Evolutionary conservation across 2,888 invertebrate species (phyloP).

Genomic region (Dicyrtoma fusca): DNA sequence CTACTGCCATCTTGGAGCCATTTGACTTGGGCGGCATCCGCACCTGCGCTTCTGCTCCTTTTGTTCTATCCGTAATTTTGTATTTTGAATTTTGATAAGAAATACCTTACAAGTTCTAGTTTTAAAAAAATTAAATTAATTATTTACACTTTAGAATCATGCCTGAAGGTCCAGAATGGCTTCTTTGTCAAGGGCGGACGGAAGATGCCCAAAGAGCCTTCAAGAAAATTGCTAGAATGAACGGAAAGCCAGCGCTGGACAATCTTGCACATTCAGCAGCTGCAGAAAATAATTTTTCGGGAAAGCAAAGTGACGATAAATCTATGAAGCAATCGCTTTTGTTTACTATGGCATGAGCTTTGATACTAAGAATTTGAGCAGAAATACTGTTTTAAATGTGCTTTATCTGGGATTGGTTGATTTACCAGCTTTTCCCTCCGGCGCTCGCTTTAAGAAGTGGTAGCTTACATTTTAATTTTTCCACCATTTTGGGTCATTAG

Average conservation of each 20-base stretch:
- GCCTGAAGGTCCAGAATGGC: conserved; percentile 49
- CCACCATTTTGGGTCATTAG: not conserved
- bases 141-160: conserved; percentile 39
- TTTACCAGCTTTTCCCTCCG: conserved; percentile 35
- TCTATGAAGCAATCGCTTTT: conserved; percentile 8
- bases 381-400: conserved; percentile 49
- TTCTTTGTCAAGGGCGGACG: conserved; percentile 44
- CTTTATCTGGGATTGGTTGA: conserved; percentile 50
- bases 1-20: conserved; percentile 43
- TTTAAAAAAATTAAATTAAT: no score
- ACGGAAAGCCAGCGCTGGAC: conserved; percentile 31
- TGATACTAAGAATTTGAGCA: conserved; percentile 49
- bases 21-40: conserved; percentile 37
- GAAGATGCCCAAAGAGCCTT: conserved; percentile 43
- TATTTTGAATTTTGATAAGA: not conserved
- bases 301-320: conserved; percentile 2
- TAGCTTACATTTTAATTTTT: conserved; percentile 12
- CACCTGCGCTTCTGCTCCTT: not conserved
- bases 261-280: conserved; percentile 4
- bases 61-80: not conserved
- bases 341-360: conserved; percentile 49
- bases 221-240: conserved; percentile 45
- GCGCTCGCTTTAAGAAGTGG: not conserved
- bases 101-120: no score
- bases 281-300: no score